Conservation (phyloP, 2,797 vertebrate species). For the Sebastes goodei region DNA sequence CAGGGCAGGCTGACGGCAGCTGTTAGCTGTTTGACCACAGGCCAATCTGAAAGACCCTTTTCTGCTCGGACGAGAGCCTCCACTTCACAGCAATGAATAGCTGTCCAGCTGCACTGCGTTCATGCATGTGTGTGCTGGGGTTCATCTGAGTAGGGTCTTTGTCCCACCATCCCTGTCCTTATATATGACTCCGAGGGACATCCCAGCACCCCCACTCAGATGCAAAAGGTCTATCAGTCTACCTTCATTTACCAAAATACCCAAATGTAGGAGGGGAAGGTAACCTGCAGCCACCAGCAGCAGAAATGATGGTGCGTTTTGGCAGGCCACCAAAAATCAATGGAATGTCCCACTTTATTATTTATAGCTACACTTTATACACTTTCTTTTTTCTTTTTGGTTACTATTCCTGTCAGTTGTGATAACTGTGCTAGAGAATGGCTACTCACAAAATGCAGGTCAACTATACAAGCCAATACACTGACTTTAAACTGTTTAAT, state of each 20-base stretch:
- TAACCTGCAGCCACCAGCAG: neutral
- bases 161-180: slow-evolving; percentile 14
- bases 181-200: neutral
- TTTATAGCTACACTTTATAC: neutral
- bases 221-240: neutral
- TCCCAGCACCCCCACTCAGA: neutral
- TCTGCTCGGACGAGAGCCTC: slow-evolving; percentile 58
- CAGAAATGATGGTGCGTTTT: neutral
- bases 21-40: slow-evolving; percentile 41
- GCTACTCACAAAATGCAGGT: neutral
- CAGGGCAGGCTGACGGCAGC: slow-evolving; percentile 34
- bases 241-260: neutral
- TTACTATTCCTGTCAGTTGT: neutral
- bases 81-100: slow-evolving; percentile 73
- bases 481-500: neutral
- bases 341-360: neutral
- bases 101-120: slow-evolving; percentile 67
- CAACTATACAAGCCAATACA: neutral
- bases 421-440: neutral
- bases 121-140: slow-evolving; percentile 21
- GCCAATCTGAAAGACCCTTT: slow-evolving; percentile 52
- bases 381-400: neutral
- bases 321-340: neutral
- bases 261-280: neutral
- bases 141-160: slow-evolving; percentile 53